Conservation (phyloP, 2,888 invertebrate species). For the Pseudeuparius sepicola region DNA sequence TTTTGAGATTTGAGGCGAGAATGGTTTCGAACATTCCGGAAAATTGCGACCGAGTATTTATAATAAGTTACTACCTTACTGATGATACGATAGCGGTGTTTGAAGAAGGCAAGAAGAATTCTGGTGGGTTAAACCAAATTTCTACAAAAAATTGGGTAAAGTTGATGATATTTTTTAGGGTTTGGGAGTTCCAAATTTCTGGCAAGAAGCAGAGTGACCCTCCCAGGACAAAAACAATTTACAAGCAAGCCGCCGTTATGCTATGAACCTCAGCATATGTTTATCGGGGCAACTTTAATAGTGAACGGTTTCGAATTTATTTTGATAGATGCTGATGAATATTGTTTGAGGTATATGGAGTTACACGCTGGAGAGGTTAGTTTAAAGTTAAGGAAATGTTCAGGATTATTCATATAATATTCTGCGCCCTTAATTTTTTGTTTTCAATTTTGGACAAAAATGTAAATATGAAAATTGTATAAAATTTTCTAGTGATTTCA, state of each 20-base stretch:
- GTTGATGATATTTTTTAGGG: slow-evolving; percentile 22
- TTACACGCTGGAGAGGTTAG: slow-evolving; percentile 63
- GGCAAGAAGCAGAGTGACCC: slow-evolving; percentile 55
- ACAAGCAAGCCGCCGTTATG: slow-evolving; percentile 61
- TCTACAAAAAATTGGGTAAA: background rate
- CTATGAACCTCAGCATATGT: slow-evolving; percentile 73
- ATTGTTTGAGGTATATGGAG: slow-evolving; percentile 82
- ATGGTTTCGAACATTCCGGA: slow-evolving; percentile 62
- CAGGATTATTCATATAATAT: too few species aligned
- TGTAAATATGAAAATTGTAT: too few species aligned
- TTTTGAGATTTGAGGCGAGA: slow-evolving; percentile 69
- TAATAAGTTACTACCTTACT: slow-evolving; percentile 68
- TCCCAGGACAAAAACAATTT: slow-evolving; percentile 64
- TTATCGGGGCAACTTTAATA: slow-evolving; percentile 69
- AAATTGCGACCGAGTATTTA: slow-evolving; percentile 59
- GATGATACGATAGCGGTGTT: slow-evolving; percentile 79
- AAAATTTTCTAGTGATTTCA: too few species aligned
- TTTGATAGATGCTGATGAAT: slow-evolving; percentile 74
- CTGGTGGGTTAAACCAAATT: slow-evolving; percentile 20
- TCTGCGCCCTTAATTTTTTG: too few species aligned
- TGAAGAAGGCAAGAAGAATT: slow-evolving; percentile 52
- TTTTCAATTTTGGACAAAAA: too few species aligned
- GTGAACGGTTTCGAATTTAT: slow-evolving; percentile 72
- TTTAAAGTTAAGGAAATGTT: too few species aligned
- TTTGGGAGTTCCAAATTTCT: slow-evolving; percentile 52